Evolutionary conservation across 2,113 vertebrate genomes (phyloP).

Genomic region (Periophthalmodon schlosseri): DNA sequence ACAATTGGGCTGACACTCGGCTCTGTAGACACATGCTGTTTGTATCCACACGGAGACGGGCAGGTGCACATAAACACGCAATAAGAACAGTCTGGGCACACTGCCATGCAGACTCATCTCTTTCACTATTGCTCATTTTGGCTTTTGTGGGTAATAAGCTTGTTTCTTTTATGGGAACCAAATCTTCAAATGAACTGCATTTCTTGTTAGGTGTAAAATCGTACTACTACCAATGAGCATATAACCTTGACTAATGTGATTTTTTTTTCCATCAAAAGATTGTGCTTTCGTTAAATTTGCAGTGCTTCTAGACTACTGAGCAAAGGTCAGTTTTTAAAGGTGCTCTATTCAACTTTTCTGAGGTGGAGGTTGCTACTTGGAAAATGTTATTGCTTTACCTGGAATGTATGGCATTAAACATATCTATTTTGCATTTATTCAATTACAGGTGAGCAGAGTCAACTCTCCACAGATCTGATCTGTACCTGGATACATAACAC

Average conservation of each 20-base stretch:
- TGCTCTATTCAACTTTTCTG: not conserved
- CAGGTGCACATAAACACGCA: constrained; percentile 23
- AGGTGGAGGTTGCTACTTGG: not conserved
- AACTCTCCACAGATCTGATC: not conserved
- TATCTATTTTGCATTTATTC: not conserved
- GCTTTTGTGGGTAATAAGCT: constrained; percentile 19
- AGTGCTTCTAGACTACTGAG: not conserved
- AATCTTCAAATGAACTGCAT: constrained; percentile 2
- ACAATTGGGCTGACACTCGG: constrained; percentile 47
- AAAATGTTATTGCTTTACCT: not conserved
- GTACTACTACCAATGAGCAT: not conserved
- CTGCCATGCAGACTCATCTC: constrained; percentile 35
- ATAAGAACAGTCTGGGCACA: constrained; percentile 13
- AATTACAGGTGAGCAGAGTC: not conserved
- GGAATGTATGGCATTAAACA: not conserved
- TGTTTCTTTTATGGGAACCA: not conserved
- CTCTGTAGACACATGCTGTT: constrained; percentile 25
- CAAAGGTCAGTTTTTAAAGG: not conserved
- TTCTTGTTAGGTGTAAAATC: constrained; percentile 6
- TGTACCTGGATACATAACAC: not conserved
- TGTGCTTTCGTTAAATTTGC: not conserved
- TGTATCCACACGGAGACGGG: constrained; percentile 16
- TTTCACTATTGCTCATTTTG: constrained; percentile 38
- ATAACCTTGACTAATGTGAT: not conserved
- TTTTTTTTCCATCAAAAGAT: constrained; percentile 7